Evolutionary conservation across 2,797 vertebrate species (phyloP).

Genomic region (Taeniopygia guttata): DNA sequence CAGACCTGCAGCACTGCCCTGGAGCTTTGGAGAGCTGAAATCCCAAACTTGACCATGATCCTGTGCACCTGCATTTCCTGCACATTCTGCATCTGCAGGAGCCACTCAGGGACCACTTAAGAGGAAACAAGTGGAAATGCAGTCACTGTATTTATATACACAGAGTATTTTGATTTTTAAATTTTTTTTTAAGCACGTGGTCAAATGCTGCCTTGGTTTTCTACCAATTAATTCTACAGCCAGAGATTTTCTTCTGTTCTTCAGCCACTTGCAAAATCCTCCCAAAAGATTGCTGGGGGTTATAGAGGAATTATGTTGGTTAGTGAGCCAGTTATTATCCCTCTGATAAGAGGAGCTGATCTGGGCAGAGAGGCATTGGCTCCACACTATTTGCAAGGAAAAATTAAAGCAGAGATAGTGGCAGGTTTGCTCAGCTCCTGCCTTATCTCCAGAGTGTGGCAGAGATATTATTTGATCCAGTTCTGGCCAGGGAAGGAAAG

Average conservation of each 20-base stretch:
- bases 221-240: neutral
- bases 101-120: neutral
- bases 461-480: neutral
- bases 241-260: neutral
- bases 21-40: rapidly evolving
- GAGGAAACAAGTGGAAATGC: neutral
- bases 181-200: neutral
- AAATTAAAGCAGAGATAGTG: neutral
- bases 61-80: neutral
- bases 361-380: neutral
- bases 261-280: slow-evolving; percentile 35
- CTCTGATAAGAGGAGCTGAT: slow-evolving; percentile 41
- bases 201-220: neutral
- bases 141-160: neutral
- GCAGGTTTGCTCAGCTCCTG: slow-evolving; percentile 23
- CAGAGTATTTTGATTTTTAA: neutral
- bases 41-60: rapidly evolving
- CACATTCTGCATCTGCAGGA: rapidly evolving
- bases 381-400: neutral
- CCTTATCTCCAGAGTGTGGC: slow-evolving; percentile 2
- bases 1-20: neutral
- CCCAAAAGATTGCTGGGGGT: slow-evolving; percentile 24
- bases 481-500: neutral
- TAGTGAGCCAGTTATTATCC: slow-evolving; percentile 57
- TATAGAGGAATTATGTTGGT: slow-evolving; percentile 40